Conservation (phyloP, 2,888 invertebrate species). For the Carpatolechia fugitivella region DNA sequence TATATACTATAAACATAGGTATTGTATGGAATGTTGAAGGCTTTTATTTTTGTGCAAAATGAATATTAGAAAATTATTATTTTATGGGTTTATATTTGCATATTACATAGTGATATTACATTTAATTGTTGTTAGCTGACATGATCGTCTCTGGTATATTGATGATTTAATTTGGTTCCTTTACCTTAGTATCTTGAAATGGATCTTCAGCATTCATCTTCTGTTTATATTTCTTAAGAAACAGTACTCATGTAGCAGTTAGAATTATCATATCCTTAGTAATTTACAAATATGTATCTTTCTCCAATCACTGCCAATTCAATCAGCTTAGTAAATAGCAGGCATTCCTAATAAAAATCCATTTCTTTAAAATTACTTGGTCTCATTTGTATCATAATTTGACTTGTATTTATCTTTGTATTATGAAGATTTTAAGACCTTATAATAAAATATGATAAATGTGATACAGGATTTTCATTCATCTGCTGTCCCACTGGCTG, state of each 20-base stretch:
- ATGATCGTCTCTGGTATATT: conserved; percentile 51
- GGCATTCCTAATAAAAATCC: conserved; percentile 64
- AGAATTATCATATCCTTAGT: conserved; percentile 25
- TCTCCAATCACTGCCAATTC: conserved; percentile 64
- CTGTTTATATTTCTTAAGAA: conserved; percentile 26
- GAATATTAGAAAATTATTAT: conserved; percentile 49
- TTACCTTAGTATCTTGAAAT: conserved; percentile 49
- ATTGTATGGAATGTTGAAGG: conserved; percentile 59
- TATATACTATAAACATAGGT: conserved; percentile 47
- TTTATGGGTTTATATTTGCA: conserved; percentile 53
- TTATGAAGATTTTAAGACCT: conserved; percentile 67
- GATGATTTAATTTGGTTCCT: conserved; percentile 68
- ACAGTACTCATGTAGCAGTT: conserved; percentile 32
- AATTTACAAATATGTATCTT: conserved; percentile 23
- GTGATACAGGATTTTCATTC: conserved; percentile 38
- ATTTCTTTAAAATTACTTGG: conserved; percentile 65
- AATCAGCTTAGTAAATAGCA: conserved; percentile 47
- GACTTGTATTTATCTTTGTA: conserved; percentile 70
- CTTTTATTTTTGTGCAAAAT: conserved; percentile 59
- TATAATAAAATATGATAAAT: conserved; percentile 64
- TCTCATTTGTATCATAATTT: conserved; percentile 75
- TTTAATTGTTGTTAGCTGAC: conserved; percentile 58
- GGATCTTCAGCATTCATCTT: conserved; percentile 53
- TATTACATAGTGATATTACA: conserved; percentile 68
- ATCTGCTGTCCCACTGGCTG: neutral